Evolutionary conservation across 2,113 vertebrate genomes (phyloP).

Genomic region (Noturus placidus): DNA sequence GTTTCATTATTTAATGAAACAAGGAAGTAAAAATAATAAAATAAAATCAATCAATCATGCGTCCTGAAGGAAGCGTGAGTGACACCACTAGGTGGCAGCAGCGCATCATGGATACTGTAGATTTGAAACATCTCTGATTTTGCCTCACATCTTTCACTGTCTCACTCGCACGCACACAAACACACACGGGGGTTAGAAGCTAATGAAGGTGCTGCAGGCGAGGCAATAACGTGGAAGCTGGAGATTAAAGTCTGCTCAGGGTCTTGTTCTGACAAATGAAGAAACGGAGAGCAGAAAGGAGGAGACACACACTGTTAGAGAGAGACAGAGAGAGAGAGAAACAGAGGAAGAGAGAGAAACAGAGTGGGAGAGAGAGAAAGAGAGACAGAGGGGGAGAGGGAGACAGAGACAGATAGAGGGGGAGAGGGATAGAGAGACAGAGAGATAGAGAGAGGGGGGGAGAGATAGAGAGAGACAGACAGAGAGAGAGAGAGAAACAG

Average conservation of each 20-base stretch:
- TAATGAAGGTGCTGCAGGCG: slow-evolving; percentile 74
- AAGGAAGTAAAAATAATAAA: neutral
- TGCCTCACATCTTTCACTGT: slow-evolving; percentile 18
- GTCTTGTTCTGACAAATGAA: slow-evolving; percentile 67
- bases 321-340: slow-evolving; percentile 40
- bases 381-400: neutral
- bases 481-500: neutral
- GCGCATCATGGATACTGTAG: slow-evolving; percentile 24
- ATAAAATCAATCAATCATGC: neutral
- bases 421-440: neutral
- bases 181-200: slow-evolving; percentile 61
- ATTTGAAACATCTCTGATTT: slow-evolving; percentile 6
- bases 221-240: slow-evolving; percentile 71
- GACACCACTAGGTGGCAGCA: slow-evolving; percentile 67
- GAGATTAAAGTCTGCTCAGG: slow-evolving; percentile 75
- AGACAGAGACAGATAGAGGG: neutral
- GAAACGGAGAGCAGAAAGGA: slow-evolving; percentile 57
- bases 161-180: neutral
- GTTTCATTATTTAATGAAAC: neutral
- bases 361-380: neutral
- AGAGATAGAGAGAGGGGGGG: neutral
- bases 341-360: neutral
- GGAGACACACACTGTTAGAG: slow-evolving; percentile 48
- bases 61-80: neutral
- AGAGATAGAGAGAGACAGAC: neutral